Evolutionary conservation across 2,888 invertebrate genomes (phyloP).

Genomic region (Heliconius aoede): DNA sequence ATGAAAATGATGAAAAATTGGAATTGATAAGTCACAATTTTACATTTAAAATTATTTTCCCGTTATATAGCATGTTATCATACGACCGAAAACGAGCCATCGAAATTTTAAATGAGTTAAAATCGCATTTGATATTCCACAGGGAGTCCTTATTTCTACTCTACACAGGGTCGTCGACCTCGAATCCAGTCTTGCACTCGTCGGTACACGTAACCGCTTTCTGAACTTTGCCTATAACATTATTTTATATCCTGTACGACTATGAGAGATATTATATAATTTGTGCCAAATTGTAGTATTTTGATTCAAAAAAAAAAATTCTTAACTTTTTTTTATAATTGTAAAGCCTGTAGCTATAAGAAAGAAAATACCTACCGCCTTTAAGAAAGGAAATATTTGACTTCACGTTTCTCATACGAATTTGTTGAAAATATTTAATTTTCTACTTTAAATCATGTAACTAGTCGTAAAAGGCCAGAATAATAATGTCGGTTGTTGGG

Average conservation of each 20-base stretch:
- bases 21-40: not conserved
- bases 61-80: conserved; percentile 7
- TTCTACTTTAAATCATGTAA: conserved; percentile 47
- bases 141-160: conserved; percentile 80
- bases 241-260: conserved; percentile 33
- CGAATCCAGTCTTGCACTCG: conserved; percentile 80
- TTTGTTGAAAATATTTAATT: not conserved
- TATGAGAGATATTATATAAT: conserved; percentile 6
- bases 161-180: conserved; percentile 75
- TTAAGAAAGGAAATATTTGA: too few relatives aligned
- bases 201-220: conserved; percentile 77
- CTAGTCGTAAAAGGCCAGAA: conserved; percentile 53
- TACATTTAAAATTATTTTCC: conserved; percentile 18
- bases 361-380: too few relatives aligned
- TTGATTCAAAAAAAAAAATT: not conserved
- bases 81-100: conserved; percentile 12
- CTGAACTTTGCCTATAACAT: conserved; percentile 56
- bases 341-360: too few relatives aligned
- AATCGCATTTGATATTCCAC: conserved; percentile 70
- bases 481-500: conserved; percentile 68
- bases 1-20: not conserved
- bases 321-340: not conserved
- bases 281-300: conserved; percentile 41
- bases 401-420: not conserved
- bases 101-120: conserved; percentile 45